Percentiles rank a stretch among this genome's conserved stretches.
Evolutionary conservation across 2,888 invertebrate species (phyloP).

Genomic region (Dasysyrphus tricinctus): DNA sequence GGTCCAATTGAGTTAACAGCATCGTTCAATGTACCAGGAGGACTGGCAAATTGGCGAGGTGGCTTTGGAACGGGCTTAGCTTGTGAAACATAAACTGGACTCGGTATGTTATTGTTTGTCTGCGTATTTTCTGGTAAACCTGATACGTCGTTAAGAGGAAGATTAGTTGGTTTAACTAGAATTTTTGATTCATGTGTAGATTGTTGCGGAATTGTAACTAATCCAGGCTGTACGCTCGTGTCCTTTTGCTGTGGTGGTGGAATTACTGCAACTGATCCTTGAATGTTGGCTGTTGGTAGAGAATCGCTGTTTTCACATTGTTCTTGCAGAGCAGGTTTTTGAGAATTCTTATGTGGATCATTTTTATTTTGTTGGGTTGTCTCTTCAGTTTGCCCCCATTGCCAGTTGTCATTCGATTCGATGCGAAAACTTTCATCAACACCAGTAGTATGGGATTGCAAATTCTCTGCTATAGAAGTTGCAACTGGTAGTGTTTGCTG

Average conservation of each 20-base stretch:
- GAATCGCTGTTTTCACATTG: conserved; percentile 24
- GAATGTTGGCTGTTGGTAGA: conserved; percentile 31
- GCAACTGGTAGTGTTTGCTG: conserved; percentile 65
- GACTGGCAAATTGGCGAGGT: conserved; percentile 78
- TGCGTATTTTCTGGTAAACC: conserved; percentile 54
- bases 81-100: conserved; percentile 79
- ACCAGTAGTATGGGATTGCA: conserved; percentile 80
- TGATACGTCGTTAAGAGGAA: conserved; percentile 74
- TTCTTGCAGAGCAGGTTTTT: conserved; percentile 78
- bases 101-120: conserved; percentile 76
- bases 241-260: conserved; percentile 75
- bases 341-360: conserved; percentile 86
- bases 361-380: conserved; percentile 42
- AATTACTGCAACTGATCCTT: conserved; percentile 33
- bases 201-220: conserved; percentile 39
- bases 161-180: conserved; percentile 83
- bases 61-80: conserved; percentile 79
- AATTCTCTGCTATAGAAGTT: conserved; percentile 19
- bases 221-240: conserved; percentile 66
- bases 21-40: conserved; percentile 69
- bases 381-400: conserved; percentile 85
- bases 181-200: conserved; percentile 80
- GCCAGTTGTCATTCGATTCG: conserved; percentile 85
- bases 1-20: conserved; percentile 36
- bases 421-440: conserved; percentile 86